phyloP scores from a whole-genome alignment of 2,113 vertebrate species.

The Anarrhichthys ocellatus region DNA sequence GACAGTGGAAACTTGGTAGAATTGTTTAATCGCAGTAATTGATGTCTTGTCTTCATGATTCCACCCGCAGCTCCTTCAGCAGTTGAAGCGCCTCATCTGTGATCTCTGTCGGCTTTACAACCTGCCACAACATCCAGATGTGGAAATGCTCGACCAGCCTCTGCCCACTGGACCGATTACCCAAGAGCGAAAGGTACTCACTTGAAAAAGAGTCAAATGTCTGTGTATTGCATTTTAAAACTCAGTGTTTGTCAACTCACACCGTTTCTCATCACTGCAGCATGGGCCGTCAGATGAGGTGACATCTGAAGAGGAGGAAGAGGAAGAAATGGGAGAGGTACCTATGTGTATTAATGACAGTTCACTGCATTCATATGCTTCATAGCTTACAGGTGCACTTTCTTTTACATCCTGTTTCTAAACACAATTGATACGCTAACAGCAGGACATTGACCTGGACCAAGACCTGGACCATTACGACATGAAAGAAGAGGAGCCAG shows the following conservation, averaged over 20 bases:
- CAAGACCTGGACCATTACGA: slow-evolving; percentile 89
- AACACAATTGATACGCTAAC: slow-evolving; percentile 28
- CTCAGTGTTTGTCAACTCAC: neutral
- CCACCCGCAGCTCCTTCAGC: slow-evolving; percentile 90
- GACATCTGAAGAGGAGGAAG: slow-evolving; percentile 96
- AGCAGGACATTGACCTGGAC: slow-evolving; percentile 89
- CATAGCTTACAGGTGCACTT: neutral
- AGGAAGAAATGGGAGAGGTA: slow-evolving; percentile 96
- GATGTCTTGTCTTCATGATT: neutral
- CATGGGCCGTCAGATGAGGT: slow-evolving; percentile 89
- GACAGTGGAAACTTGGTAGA: neutral
- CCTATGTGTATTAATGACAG: slow-evolving; percentile 42
- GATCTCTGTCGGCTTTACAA: slow-evolving; percentile 98
- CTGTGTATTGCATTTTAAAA: neutral
- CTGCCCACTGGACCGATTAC: slow-evolving; percentile 92
- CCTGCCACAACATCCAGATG: slow-evolving; percentile 96
- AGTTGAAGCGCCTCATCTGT: slow-evolving; percentile 95
- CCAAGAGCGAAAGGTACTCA: slow-evolving; percentile 77
- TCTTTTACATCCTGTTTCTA: slow-evolving; percentile 18
- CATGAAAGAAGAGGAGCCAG: slow-evolving; percentile 98
- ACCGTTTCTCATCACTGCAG: slow-evolving; percentile 53
- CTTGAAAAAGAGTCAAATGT: neutral
- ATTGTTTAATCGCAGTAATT: neutral
- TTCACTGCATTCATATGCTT: neutral
- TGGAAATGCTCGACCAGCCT: slow-evolving; percentile 97